These are phyloP conservation scores for Brachionus paranguensis DNA, from an alignment of 1,140 invertebrate genomes.

Conservation along the genomic window DNA sequence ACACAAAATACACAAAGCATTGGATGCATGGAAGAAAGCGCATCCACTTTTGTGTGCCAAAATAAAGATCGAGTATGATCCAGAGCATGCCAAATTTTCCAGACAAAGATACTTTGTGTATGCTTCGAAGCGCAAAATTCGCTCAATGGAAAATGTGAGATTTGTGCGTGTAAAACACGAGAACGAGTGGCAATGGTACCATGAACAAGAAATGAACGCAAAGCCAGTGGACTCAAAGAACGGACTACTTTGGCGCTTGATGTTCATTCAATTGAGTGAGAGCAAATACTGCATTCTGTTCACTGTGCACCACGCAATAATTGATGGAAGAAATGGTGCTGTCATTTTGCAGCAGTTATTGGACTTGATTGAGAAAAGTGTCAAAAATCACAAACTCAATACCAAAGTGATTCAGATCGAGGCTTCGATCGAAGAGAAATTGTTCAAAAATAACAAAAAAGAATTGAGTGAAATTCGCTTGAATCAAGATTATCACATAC, in stretches of 20 bases:
- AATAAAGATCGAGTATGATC: background rate
- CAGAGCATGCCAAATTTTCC: background rate
- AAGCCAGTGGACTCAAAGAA: background rate
- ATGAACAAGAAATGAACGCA: background rate
- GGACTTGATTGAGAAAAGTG: background rate
- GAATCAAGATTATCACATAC: background rate
- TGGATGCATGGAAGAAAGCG: background rate
- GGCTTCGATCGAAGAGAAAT: background rate
- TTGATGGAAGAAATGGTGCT: background rate
- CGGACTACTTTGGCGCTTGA: background rate
- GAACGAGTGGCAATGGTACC: background rate
- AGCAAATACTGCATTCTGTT: background rate
- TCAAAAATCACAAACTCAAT: background rate
- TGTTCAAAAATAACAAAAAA: background rate
- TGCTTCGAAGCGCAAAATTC: background rate
- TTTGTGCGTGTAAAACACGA: background rate
- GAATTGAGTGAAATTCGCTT: background rate
- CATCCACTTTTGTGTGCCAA: conserved; percentile 19
- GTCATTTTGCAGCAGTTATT: conserved; percentile 11
- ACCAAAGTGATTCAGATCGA: background rate
- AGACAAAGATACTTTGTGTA: conserved; percentile 1
- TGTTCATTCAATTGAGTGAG: background rate
- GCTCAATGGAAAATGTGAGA: background rate
- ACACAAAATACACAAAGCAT: background rate
- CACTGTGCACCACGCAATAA: background rate